A percentile compares a stretch with the other conserved stretches of the same genome.
Conservation (phyloP, 2,888 invertebrate species). For the Ceramica pisi region DNA sequence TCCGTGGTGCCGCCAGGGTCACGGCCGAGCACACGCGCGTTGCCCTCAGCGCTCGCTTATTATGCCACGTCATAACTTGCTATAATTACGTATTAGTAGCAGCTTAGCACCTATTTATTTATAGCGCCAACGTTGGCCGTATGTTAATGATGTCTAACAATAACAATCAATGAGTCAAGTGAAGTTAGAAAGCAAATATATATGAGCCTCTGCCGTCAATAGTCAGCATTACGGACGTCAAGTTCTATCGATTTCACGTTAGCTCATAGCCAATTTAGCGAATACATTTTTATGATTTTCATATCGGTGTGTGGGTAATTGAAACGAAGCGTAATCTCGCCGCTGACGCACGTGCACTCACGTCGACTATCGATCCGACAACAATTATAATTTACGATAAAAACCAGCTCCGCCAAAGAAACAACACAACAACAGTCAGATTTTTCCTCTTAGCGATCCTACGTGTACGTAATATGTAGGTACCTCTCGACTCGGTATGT, state of each 20-base stretch:
- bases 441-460: conserved; percentile 58
- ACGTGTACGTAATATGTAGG: conserved; percentile 23
- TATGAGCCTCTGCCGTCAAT: conserved; percentile 54
- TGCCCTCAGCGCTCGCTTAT: conserved; percentile 65
- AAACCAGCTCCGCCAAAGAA: conserved; percentile 68
- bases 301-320: conserved; percentile 77
- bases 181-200: conserved; percentile 35
- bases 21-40: conserved; percentile 72
- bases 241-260: conserved; percentile 64
- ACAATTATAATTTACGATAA: conserved; percentile 75
- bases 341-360: conserved; percentile 80
- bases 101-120: conserved; percentile 55
- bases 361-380: conserved; percentile 73
- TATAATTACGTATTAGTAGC: conserved; percentile 62
- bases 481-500: conserved; percentile 11
- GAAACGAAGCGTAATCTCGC: conserved; percentile 76
- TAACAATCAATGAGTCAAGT: conserved; percentile 44
- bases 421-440: conserved; percentile 52
- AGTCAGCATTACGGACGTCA: conserved; percentile 55
- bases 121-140: conserved; percentile 36
- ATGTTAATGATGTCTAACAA: conserved; percentile 53
- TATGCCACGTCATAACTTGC: conserved; percentile 64
- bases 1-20: conserved; percentile 69
- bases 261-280: conserved; percentile 75
- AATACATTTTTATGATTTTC: conserved; percentile 80